These are phyloP conservation scores for Botrylloides violaceus DNA, from an alignment of 23 tunicate genomes.

Conservation along the genomic window DNA sequence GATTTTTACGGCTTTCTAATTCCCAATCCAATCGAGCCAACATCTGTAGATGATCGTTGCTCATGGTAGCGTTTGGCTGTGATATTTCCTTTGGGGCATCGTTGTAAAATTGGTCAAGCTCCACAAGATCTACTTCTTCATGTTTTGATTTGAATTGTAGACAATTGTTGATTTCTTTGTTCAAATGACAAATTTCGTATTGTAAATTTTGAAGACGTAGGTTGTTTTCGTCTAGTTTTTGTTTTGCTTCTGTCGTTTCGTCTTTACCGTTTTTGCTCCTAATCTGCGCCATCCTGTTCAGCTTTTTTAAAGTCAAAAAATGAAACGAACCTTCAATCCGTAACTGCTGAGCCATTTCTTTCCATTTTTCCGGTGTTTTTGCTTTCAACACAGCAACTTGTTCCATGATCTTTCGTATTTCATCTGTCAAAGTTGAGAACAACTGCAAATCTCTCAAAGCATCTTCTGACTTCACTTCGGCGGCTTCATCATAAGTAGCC, in stretches of 20 bases:
- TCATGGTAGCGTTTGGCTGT: conserved; percentile 33
- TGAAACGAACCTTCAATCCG: conserved; percentile 45
- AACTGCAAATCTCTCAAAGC: background rate
- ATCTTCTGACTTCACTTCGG: conserved; percentile 15
- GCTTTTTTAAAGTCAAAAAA: conserved; percentile 60
- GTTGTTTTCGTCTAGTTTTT: conserved; percentile 65
- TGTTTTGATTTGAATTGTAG: conserved; percentile 83
- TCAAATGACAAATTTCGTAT: conserved; percentile 75
- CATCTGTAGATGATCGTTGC: conserved; percentile 52
- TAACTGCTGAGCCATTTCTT: background rate
- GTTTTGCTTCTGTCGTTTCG: conserved; percentile 60
- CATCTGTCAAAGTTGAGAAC: conserved; percentile 5
- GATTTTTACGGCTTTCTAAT: conserved; percentile 51
- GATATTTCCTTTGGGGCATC: conserved; percentile 58
- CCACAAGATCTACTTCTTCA: conserved; percentile 50
- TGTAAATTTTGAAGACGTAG: conserved; percentile 73
- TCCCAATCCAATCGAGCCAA: conserved; percentile 80
- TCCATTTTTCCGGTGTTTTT: conserved; percentile 3
- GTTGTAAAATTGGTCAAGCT: conserved; percentile 51
- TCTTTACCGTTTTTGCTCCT: conserved; percentile 64
- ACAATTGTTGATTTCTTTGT: conserved; percentile 75
- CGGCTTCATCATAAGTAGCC: conserved; percentile 18
- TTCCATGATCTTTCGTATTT: conserved; percentile 19
- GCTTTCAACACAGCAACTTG: conserved; percentile 2
- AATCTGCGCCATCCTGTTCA: conserved; percentile 64